Evolutionary conservation across 2,888 invertebrate genomes (phyloP).

Genomic region (Lycocerus yunnanus): DNA sequence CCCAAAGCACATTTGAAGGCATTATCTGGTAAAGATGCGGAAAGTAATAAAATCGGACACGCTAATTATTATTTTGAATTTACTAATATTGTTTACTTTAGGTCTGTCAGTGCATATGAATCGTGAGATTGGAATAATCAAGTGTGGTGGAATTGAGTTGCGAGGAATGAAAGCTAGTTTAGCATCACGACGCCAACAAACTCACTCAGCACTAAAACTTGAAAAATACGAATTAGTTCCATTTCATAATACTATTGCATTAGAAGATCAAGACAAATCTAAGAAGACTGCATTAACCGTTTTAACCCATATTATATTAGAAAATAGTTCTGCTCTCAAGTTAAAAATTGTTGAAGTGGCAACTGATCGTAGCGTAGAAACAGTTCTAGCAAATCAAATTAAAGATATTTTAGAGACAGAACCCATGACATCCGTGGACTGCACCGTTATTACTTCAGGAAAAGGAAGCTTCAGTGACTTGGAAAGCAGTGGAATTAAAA

Average conservation of each 20-base stretch:
- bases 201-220: constrained; percentile 78
- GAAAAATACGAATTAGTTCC: constrained; percentile 86
- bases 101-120: constrained; percentile 70
- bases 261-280: constrained; percentile 65
- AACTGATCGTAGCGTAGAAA: constrained; percentile 66
- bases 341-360: constrained; percentile 74
- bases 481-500: constrained; percentile 67
- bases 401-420: constrained; percentile 72
- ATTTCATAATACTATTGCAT: constrained; percentile 62
- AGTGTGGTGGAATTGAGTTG: constrained; percentile 85
- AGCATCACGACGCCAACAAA: constrained; percentile 82
- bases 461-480: constrained; percentile 61
- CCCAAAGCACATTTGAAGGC: constrained; percentile 68
- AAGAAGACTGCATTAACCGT: constrained; percentile 69
- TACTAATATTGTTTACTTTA: constrained; percentile 28
- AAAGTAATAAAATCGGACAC: constrained; percentile 29
- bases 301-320: constrained; percentile 74
- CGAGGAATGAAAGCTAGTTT: constrained; percentile 88
- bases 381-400: constrained; percentile 65
- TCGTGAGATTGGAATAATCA: constrained; percentile 71
- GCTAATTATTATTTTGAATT: not conserved
- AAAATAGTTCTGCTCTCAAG: constrained; percentile 74
- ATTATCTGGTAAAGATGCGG: constrained; percentile 47
- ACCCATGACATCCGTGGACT: constrained; percentile 71
- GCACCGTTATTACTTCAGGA: constrained; percentile 58